Percentiles rank a stretch among this genome's conserved stretches.
These are phyloP conservation scores for Tupiocoris notatus DNA, from an alignment of 2,888 invertebrate species.

Conservation along the genomic window DNA sequence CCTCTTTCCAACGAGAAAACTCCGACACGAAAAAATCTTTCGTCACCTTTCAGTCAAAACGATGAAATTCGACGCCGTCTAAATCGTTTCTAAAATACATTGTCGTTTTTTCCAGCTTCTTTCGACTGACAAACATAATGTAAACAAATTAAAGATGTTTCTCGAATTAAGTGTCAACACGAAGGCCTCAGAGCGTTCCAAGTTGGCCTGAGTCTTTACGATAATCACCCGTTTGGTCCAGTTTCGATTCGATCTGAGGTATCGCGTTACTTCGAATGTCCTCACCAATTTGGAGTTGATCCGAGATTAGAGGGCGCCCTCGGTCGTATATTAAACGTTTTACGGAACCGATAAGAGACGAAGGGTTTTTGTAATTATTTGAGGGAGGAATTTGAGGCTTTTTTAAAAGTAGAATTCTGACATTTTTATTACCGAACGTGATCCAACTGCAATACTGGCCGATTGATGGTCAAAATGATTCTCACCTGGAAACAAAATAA, in stretches of 20 bases:
- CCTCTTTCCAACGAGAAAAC: too few relatives aligned
- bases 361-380: too few relatives aligned
- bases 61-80: slow-evolving; percentile 22
- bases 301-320: background rate
- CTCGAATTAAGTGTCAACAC: slow-evolving; percentile 6
- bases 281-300: background rate
- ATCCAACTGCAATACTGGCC: too few relatives aligned
- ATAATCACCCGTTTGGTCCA: slow-evolving; percentile 26
- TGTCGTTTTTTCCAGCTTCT: background rate
- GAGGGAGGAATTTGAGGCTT: too few relatives aligned
- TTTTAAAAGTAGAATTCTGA: too few relatives aligned
- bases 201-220: slow-evolving; percentile 15
- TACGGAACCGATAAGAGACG: too few relatives aligned
- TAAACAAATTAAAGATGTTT: slow-evolving; percentile 2
- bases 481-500: too few relatives aligned
- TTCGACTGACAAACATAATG: slow-evolving; percentile 12
- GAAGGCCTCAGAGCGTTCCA: background rate
- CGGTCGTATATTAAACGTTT: background rate
- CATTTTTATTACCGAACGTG: too few relatives aligned
- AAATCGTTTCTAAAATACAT: too few relatives aligned
- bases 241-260: slow-evolving; percentile 15
- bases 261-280: slow-evolving; percentile 1
- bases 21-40: background rate
- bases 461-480: too few relatives aligned
- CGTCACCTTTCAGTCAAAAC: slow-evolving; percentile 21